A percentile compares a stretch with the other conserved stretches of the same genome.
Conservation (phyloP, 2,888 invertebrate genomes). For the Drosophila nr. perissopoda region DNA sequence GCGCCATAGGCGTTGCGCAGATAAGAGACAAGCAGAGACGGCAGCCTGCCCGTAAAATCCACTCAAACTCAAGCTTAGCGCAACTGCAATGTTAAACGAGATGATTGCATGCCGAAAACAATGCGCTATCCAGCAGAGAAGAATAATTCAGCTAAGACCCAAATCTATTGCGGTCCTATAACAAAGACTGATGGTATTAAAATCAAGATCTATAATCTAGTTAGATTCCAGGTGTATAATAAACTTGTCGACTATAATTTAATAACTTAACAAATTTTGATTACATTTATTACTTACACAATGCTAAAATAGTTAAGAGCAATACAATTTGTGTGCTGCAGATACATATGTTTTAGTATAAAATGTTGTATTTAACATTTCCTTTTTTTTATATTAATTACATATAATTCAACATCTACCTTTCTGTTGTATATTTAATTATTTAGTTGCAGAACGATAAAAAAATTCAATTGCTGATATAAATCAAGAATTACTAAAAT, state of each 20-base stretch:
- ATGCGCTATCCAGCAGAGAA: conserved; percentile 29
- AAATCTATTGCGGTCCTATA: conserved; percentile 35
- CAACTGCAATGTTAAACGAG: conserved; percentile 49
- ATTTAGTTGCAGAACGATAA: not conserved
- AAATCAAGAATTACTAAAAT: not conserved
- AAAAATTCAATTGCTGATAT: not conserved
- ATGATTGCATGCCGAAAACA: conserved; percentile 59
- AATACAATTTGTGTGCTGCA: not conserved
- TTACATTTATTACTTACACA: not conserved
- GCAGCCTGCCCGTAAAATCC: conserved; percentile 1
- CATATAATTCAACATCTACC: not conserved
- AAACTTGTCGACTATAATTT: not conserved
- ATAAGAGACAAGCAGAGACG: conserved; percentile 51
- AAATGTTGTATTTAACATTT: not conserved
- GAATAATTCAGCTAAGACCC: conserved; percentile 29
- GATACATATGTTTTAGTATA: not conserved
- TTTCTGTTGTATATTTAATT: not conserved
- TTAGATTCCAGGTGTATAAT: conserved; percentile 1
- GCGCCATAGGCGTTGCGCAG: conserved; percentile 74
- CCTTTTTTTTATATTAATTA: not conserved
- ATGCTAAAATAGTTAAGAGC: not conserved
- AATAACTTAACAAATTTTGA: not conserved
- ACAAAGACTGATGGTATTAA: conserved; percentile 38
- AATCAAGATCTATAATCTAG: conserved; percentile 29
- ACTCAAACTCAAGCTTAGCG: conserved; percentile 21